These are phyloP conservation scores for Corythucha ciliata DNA, from an alignment of 2,888 invertebrate genomes.

Conservation along the genomic window DNA sequence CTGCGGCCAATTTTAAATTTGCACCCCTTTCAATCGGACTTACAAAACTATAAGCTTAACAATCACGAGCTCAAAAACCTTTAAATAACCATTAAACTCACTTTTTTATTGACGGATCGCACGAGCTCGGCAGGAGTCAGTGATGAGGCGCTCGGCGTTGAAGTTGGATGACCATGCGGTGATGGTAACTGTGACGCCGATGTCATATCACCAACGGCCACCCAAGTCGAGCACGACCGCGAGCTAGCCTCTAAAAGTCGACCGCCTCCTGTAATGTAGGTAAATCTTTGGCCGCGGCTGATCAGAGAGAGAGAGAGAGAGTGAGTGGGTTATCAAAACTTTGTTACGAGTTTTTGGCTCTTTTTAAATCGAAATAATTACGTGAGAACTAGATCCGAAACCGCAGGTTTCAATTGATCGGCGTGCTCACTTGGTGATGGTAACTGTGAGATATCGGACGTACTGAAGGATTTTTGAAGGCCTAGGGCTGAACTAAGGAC, in stretches of 20 bases:
- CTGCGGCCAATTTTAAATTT: too few species aligned
- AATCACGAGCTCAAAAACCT: background rate
- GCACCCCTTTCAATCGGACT: too few species aligned
- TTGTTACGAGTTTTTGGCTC: too few species aligned
- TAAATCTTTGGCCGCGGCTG: constrained; percentile 30
- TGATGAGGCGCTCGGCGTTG: constrained; percentile 46
- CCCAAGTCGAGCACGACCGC: constrained; percentile 78
- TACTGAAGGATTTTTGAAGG: constrained; percentile 74
- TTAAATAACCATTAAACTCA: constrained; percentile 37
- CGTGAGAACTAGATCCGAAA: constrained; percentile 29
- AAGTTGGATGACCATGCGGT: constrained; percentile 53
- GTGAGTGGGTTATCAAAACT: background rate
- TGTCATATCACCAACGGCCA: constrained; percentile 63
- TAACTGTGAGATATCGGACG: constrained; percentile 61
- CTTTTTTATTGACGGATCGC: constrained; percentile 71
- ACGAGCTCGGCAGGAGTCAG: constrained; percentile 60
- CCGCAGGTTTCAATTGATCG: constrained; percentile 24
- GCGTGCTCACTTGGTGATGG: constrained; percentile 43
- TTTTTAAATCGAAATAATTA: background rate
- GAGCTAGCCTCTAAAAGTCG: constrained; percentile 53
- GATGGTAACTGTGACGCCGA: constrained; percentile 73
- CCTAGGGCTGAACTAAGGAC: constrained; percentile 69
- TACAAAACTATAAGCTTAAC: too few species aligned
- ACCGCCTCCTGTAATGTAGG: constrained; percentile 39
- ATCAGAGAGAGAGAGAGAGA: background rate